phyloP scores from a whole-genome alignment of 2,113 vertebrate species.

The Ifrita kowaldi region DNA sequence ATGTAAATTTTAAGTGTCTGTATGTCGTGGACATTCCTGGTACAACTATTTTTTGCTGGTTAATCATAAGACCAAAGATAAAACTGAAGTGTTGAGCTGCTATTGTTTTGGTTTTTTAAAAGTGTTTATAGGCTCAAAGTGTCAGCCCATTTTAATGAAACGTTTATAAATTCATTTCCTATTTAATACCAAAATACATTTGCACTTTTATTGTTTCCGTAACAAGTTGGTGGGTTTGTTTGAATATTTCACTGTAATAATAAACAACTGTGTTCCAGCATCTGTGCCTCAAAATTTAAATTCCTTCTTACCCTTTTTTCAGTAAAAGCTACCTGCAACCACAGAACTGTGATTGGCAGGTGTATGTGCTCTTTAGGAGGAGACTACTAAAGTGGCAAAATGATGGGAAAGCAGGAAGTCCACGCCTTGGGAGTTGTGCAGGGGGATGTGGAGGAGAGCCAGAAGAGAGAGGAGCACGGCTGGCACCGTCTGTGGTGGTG shows the following conservation, averaged over 20 bases:
- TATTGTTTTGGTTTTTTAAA: background rate
- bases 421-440: background rate
- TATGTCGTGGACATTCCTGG: background rate
- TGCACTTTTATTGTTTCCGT: slow-evolving; percentile 68
- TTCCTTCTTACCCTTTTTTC: background rate
- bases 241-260: slow-evolving; percentile 63
- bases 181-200: slow-evolving; percentile 59
- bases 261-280: slow-evolving; percentile 63
- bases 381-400: background rate
- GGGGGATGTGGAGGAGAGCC: background rate
- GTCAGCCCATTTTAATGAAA: slow-evolving; percentile 7
- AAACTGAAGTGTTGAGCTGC: slow-evolving; percentile 49
- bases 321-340: background rate
- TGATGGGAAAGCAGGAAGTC: background rate
- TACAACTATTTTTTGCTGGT: slow-evolving; percentile 41
- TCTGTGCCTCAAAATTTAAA: background rate
- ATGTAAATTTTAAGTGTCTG: background rate
- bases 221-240: slow-evolving; percentile 26
- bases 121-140: slow-evolving; percentile 16
- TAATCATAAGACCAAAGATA: slow-evolving; percentile 65
- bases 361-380: background rate
- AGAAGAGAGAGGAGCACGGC: background rate
- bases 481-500: background rate
- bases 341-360: background rate
- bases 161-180: slow-evolving; percentile 29